phyloP scores from a whole-genome alignment of 2,797 vertebrate genomes.

The Champsocephalus esox region DNA sequence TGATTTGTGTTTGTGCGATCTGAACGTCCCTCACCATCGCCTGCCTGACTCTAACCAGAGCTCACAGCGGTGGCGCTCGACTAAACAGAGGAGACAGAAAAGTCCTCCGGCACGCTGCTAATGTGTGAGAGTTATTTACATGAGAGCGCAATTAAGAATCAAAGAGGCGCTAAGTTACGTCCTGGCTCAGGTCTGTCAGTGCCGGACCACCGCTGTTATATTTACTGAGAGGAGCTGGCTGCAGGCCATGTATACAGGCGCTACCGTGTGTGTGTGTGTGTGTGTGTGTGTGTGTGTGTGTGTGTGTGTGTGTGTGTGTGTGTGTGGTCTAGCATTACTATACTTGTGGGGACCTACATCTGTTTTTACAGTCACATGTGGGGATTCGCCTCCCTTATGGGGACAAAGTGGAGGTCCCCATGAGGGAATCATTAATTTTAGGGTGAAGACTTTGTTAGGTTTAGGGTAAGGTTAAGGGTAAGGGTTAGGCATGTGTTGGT shows the following conservation, averaged over 20 bases:
- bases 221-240: slow-evolving; percentile 44
- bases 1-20: slow-evolving; percentile 18
- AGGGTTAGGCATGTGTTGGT: no score
- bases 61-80: slow-evolving; percentile 27
- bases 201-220: slow-evolving; percentile 61
- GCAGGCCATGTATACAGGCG: slow-evolving; percentile 38
- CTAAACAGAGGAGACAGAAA: slow-evolving; percentile 37
- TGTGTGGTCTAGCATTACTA: no score
- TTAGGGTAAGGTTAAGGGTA: no score
- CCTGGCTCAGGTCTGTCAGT: slow-evolving; percentile 75
- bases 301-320: slow-evolving; percentile 19
- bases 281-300: slow-evolving; percentile 7
- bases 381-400: no score
- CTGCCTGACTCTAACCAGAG: slow-evolving; percentile 63
- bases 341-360: no score
- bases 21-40: slow-evolving; percentile 31
- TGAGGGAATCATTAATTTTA: no score
- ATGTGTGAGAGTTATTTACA: slow-evolving; percentile 73
- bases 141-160: slow-evolving; percentile 65
- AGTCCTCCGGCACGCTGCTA: slow-evolving; percentile 34
- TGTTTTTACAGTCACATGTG: no score
- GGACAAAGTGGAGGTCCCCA: no score
- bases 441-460: no score
- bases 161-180: slow-evolving; percentile 42
- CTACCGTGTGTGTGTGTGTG: slow-evolving; percentile 21